These are phyloP conservation scores for Metalampra italica DNA, from an alignment of 2,888 invertebrate species.

Conservation along the genomic window DNA sequence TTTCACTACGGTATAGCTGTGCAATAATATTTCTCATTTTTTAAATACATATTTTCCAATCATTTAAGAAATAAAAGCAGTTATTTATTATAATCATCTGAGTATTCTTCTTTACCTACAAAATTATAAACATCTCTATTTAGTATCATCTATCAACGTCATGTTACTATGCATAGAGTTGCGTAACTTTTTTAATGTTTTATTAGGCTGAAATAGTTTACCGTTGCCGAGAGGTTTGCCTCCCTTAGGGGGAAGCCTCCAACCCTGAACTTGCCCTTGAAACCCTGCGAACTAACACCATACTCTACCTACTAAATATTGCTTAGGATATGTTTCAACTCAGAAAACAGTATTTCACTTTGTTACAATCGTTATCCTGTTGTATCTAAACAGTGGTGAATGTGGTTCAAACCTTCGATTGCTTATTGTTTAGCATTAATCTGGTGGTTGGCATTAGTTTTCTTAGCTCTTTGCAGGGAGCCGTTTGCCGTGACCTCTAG, in stretches of 20 bases:
- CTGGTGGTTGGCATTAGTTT: slow-evolving; percentile 12
- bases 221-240: slow-evolving; percentile 14
- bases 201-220: slow-evolving; percentile 6
- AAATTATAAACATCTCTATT: no score
- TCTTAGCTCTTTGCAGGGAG: slow-evolving; percentile 48
- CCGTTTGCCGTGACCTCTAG: slow-evolving; percentile 63
- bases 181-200: neutral
- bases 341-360: neutral
- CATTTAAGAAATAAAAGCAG: no score
- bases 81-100: neutral
- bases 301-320: slow-evolving; percentile 12
- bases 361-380: no score
- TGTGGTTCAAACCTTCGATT: neutral
- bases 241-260: slow-evolving; percentile 17
- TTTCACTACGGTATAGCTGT: neutral
- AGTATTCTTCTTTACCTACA: no score
- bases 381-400: no score
- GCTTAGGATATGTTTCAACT: slow-evolving; percentile 2
- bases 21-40: neutral
- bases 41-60: no score
- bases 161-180: neutral
- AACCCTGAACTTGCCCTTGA: slow-evolving; percentile 23
- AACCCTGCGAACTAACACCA: slow-evolving; percentile 15
- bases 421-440: neutral
- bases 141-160: neutral